Evolutionary conservation across 2,113 vertebrate genomes (phyloP), one percentile per base, ranked within the genome.

Genomic region (Chionomys nivalis): DNA sequence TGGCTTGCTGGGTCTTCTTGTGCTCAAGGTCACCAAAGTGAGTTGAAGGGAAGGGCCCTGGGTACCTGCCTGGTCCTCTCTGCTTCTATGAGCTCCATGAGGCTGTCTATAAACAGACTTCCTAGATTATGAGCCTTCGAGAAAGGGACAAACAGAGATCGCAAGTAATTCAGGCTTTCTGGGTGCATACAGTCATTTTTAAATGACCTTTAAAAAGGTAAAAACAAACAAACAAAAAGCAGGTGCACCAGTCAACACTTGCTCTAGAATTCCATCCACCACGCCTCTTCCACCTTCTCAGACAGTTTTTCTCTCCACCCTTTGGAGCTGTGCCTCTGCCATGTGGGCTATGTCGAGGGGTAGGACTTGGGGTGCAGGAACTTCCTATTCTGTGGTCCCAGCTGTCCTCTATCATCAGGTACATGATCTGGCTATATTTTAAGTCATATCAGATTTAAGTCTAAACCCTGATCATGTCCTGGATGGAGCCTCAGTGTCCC

Each of bases 141-240:
- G 16, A 76, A 91, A 92, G 72, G 88, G 39, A 72, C 87, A 95
- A 79, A 82, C 6, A 87, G 21, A 92, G 89, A 92, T 2, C 78
- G 72, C 1, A 73, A 89, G 66, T 52, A 42, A 47, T 65, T 86
- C 66, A 68, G 91, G 86, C 11, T 88, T 76, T 78, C 23, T 0
- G 4, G 58, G 42, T 85, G 58, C 28, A 52, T 26, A 52, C 1
- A 73, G 17, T 39, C 83, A 49, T 28, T 44, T 65, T 72, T 39
- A 88, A 58, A 94, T 81, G 55, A 8, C 2, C 13, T 73, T 91
- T 63, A 36, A 44, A 91, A 87, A 66, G n/a, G 47, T 21, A 73
- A 58, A 42, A 82, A 42, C 5, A 79, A 39, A 55, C 21, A 31
- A 65, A 24, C 16, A 82, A 82, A 16, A 73, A 81, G 33, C n/a